Evolutionary conservation across 2,888 invertebrate genomes (phyloP).

Genomic region (Pterostichus madidus): DNA sequence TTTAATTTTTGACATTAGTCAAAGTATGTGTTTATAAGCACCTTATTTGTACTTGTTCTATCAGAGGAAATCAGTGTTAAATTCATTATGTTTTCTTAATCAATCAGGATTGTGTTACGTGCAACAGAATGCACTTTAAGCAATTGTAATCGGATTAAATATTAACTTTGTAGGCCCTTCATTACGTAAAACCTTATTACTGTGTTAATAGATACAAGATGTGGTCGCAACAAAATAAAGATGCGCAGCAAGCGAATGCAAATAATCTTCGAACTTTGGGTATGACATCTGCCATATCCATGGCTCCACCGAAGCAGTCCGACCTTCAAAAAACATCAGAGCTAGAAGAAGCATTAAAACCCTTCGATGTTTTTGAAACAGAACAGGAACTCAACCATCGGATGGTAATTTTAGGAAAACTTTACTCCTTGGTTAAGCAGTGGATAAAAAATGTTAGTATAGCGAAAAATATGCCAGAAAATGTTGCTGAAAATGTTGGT

Average conservation of each 20-base stretch:
- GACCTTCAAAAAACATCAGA: slow-evolving; percentile 88
- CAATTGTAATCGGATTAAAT: neutral
- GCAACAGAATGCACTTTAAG: neutral
- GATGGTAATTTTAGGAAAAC: slow-evolving; percentile 89
- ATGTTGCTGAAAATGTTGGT: slow-evolving; percentile 93
- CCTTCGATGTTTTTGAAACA: slow-evolving; percentile 94
- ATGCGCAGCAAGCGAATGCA: slow-evolving; percentile 78
- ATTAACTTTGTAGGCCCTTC: neutral
- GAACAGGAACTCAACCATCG: slow-evolving; percentile 94
- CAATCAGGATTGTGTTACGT: neutral
- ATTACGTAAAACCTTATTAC: neutral
- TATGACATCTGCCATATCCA: slow-evolving; percentile 96
- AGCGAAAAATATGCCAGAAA: slow-evolving; percentile 94
- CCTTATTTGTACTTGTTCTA: slow-evolving; percentile 13
- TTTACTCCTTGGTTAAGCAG: slow-evolving; percentile 94
- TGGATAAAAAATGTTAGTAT: slow-evolving; percentile 96
- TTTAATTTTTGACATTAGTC: slow-evolving; percentile 40
- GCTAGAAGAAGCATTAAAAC: slow-evolving; percentile 87
- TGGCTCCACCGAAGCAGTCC: slow-evolving; percentile 89
- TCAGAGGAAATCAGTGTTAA: neutral
- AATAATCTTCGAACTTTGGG: slow-evolving; percentile 86
- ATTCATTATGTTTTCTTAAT: neutral
- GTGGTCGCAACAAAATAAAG: slow-evolving; percentile 79
- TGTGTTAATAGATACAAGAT: slow-evolving; percentile 74
- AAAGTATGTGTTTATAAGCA: slow-evolving; percentile 19